Base-by-base conservation (phyloP, 2,888 invertebrate genomes). In the Ichneumon xanthorius region DNA sequence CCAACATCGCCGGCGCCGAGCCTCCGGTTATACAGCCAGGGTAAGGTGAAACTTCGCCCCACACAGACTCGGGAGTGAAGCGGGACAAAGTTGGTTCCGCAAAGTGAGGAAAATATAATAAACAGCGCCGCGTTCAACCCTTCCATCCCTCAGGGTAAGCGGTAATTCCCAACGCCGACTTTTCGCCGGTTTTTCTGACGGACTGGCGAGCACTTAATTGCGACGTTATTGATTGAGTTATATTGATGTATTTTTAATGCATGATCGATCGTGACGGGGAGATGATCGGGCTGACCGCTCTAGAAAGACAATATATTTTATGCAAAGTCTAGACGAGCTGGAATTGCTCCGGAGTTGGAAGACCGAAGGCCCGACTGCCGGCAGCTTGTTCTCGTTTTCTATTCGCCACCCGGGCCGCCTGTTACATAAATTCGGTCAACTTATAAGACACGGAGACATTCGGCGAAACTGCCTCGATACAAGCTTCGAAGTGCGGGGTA, bases 371-470 rank as follows among this genome's bases (percentile, higher is more conserved):
- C 82, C 63, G 55, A 45, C 68, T 78, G 86, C 53, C 33, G 19
- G 45, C 19, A n/a, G 9, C 50, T 71, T 40, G 48, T 77, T 45
- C 70, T 53, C 55, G 19, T 75, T 75, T 50, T 68, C 48, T 55
- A 78, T 73, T 45, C 81, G 48, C 30, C 14, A 30, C 40, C 19
- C 19, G 2, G 73, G 50, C n/a, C 40, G 37, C 14, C 80, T 80
- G 84, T 79, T 82, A 86, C 86, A 87, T 87, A 87, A 88, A 88
- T 88, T 86, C 82, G 88, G 85, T 86, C 87, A 86, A 88, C 85
- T 87, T 85, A 86, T 65, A 78, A 85, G 78, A 86, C 85, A 80
- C 61, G 55, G 82, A 86, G 82, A 83, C 82, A 84, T 85, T 87
- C 73, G 85, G 65, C 78, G 82, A 82, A 78, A 82, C 73, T 75